Evolutionary conservation across 2,888 invertebrate species (phyloP).

Genomic region (Parnassius apollo): DNA sequence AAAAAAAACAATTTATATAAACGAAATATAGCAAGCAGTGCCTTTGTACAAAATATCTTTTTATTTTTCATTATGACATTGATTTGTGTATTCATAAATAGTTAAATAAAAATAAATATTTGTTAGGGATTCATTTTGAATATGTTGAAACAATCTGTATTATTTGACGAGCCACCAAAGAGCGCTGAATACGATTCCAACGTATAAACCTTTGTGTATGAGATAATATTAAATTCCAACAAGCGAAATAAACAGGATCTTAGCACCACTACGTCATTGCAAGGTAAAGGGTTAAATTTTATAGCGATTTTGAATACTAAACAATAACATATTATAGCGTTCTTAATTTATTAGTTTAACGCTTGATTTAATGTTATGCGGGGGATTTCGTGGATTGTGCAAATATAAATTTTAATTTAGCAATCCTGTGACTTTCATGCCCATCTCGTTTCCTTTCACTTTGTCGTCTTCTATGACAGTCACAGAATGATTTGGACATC

Average conservation of each 20-base stretch:
- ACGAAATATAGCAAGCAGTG: too few species aligned
- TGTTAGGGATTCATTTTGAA: background rate
- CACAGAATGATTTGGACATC: too few species aligned
- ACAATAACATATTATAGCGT: background rate
- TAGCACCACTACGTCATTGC: conserved; percentile 2
- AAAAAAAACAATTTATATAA: background rate
- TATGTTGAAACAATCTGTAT: conserved; percentile 48
- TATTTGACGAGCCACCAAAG: conserved; percentile 38
- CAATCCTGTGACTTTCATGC: too few species aligned
- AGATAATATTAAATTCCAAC: conserved; percentile 52
- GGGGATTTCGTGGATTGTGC: too few species aligned
- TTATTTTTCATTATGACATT: too few species aligned
- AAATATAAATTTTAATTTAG: too few species aligned
- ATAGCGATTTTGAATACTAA: background rate
- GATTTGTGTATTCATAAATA: too few species aligned
- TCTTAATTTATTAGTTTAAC: too few species aligned
- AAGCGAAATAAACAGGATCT: conserved; percentile 35
- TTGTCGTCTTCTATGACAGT: too few species aligned
- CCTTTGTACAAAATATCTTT: too few species aligned
- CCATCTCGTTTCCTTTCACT: too few species aligned
- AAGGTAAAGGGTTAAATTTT: background rate
- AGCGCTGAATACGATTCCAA: conserved; percentile 39
- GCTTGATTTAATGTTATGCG: too few species aligned
- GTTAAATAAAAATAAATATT: background rate
- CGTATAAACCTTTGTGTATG: conserved; percentile 45